Percentiles rank a stretch among this genome's conserved stretches.
phyloP scores from a whole-genome alignment of 2,113 vertebrate species.

The Notothenia rossii region DNA sequence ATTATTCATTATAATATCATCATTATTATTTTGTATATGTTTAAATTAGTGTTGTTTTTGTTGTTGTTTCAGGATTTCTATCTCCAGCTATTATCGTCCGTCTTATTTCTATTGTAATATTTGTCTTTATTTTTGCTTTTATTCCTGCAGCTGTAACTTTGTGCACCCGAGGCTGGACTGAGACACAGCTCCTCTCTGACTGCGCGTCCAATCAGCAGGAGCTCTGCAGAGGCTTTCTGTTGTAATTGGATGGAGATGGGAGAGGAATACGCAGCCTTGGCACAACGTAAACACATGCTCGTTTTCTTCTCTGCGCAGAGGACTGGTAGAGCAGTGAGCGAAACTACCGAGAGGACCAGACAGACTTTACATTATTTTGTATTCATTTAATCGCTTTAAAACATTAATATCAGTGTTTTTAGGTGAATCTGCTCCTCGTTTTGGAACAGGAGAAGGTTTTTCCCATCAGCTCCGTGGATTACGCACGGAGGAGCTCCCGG shows the following conservation, averaged over 20 bases:
- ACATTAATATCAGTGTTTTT: background rate
- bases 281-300: conserved; percentile 91
- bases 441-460: conserved; percentile 15
- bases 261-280: conserved; percentile 87
- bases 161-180: conserved; percentile 50
- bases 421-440: background rate
- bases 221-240: conserved; percentile 81
- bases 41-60: background rate
- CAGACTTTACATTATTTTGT: conserved; percentile 12
- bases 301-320: conserved; percentile 86
- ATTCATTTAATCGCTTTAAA: conserved; percentile 1
- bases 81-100: background rate
- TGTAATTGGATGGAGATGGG: conserved; percentile 89
- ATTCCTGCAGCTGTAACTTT: conserved; percentile 50
- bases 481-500: conserved; percentile 53
- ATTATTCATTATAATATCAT: no score
- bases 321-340: conserved; percentile 77
- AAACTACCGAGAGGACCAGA: conserved; percentile 31
- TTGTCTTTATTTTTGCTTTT: conserved; percentile 26
- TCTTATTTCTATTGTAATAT: conserved; percentile 1
- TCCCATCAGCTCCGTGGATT: conserved; percentile 64
- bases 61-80: background rate
- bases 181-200: conserved; percentile 83
- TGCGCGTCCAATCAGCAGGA: conserved; percentile 89
- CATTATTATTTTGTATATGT: no score